Base-by-base conservation (phyloP, 2,797 vertebrate genomes). In the Fundulus diaphanus region DNA sequence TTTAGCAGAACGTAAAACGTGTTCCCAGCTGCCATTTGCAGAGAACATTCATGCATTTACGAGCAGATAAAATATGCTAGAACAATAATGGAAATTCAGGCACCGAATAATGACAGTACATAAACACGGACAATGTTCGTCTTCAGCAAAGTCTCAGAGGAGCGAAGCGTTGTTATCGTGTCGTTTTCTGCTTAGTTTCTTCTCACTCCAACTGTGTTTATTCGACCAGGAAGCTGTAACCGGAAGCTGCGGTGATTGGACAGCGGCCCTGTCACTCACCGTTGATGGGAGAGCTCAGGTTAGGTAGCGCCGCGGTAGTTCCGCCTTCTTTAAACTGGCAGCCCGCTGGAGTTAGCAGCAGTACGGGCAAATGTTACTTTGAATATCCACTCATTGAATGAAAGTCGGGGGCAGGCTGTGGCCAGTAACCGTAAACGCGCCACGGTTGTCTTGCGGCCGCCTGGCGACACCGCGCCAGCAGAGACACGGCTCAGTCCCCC, bases 381-480 rank as follows among this genome's bases (percentile, higher is more conserved):
- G 69, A 72, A 68, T 83, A 78, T 73, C 68, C 52, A 74, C 29
- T 84, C 88, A 91, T 93, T 94, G 92, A 93, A 93, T 94, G 92
- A 92, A 93, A 92, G 90, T 94, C 89, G 79, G 85, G 68, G 72
- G 68, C 80, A 79, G 81, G 20, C 84, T 78, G 86, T 69, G 73
- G 35, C 61, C 78, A 81, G 9, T 79, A 71, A 70, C 63, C 73
- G 66, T 74, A 73, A 68, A 66, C 65, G 24, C 68, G 3, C 46
- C 61, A 29, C 74, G 76, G 72, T 73, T 77, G 56, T 51, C 29
- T 7, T 27, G 63, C 68, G 54, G 6, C 54, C 68, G 66, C 29
- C 56, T 24, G 37, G 52, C 27, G 69, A 77, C 61, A 61, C 74
- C 31, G 46, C 31, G 18, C 37, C 42, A 24, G 44, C 65, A 22